Conservation (phyloP, 2,888 invertebrate species). For the Eulithis testata region DNA sequence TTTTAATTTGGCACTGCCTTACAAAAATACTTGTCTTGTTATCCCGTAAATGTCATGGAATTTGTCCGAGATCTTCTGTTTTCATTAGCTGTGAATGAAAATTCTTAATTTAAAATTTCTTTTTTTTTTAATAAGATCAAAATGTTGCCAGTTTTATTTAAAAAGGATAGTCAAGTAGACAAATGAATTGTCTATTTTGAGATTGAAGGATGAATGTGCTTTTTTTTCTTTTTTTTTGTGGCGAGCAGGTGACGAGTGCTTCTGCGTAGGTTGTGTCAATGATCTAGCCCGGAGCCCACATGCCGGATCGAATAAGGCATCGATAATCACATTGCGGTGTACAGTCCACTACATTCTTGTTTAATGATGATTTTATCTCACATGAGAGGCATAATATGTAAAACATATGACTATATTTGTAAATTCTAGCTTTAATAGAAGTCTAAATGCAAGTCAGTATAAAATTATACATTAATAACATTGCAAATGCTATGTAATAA, state of each 20-base stretch:
- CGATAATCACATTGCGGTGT: constrained; percentile 71
- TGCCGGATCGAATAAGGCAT: constrained; percentile 81
- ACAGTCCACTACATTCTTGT: constrained; percentile 44
- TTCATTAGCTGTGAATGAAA: constrained; percentile 70
- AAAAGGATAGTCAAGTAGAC: constrained; percentile 11
- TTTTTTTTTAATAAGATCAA: constrained; percentile 44
- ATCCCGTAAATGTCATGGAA: constrained; percentile 73
- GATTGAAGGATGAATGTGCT: constrained; percentile 63
- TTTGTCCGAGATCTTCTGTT: constrained; percentile 79
- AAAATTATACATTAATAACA: neutral
- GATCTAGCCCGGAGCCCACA: constrained; percentile 83
- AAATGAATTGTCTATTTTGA: constrained; percentile 39
- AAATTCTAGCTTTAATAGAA: constrained; percentile 8
- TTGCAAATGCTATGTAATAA: constrained; percentile 9
- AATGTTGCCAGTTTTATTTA: constrained; percentile 55
- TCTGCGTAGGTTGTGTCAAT: constrained; percentile 82
- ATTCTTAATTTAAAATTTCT: constrained; percentile 32
- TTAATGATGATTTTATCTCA: constrained; percentile 55
- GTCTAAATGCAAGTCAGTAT: neutral
- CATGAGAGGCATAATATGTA: constrained; percentile 30
- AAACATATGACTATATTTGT: neutral
- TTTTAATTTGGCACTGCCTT: constrained; percentile 78
- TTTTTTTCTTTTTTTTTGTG: constrained; percentile 58
- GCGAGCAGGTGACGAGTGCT: constrained; percentile 79
- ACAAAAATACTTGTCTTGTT: constrained; percentile 76